Evolutionary conservation across 2,888 invertebrate genomes (phyloP), one percentile per base, ranked within the genome.

Genomic region (Corythucha ciliata): DNA sequence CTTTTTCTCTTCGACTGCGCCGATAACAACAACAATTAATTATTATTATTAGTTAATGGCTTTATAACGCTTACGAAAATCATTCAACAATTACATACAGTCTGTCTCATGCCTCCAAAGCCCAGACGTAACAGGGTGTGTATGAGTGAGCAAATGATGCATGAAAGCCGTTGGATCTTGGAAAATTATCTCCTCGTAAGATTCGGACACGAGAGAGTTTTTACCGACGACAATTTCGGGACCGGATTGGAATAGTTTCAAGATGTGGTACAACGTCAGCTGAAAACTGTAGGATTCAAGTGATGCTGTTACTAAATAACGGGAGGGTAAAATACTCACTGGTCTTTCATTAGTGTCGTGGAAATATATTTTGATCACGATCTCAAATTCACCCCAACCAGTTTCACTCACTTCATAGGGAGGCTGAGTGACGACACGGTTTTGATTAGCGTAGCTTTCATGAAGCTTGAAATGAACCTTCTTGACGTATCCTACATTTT

Each of bases 331-430:
- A 26, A 52, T 45, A 74, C 79, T 78, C 69, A 91, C 91, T 14
- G 92, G 88, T 66, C 89, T 75, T 70, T 94, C 98, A 64, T 91
- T 92, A 1, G 90, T 88, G 73, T 98, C 97, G 65, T 88, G 84
- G 63, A 98, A 98, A 68, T 91, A 92, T 56, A 98, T 88, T 68
- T 96, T 96, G 48, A 99, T 94, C 27, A 91, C 87, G 58, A 97
- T 88, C 71, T 98, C 97, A 68, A 98, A 98, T 72, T 98, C 98
- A 59, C 98, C 98, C 97, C 98, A 98, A 2, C 97, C 97, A 0
- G 97, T 97, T 70, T 98, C 97, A 0, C 88, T 90, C 5, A 98
- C 80, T 72, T 97, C 96, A 66, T 92, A 98, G 0, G 97, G 98
- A 1, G 94, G 93, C 66, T 92, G 90, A 0, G 88, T 86, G 0